Base-by-base conservation (phyloP, 2,888 invertebrate genomes). In the Labia minor region DNA sequence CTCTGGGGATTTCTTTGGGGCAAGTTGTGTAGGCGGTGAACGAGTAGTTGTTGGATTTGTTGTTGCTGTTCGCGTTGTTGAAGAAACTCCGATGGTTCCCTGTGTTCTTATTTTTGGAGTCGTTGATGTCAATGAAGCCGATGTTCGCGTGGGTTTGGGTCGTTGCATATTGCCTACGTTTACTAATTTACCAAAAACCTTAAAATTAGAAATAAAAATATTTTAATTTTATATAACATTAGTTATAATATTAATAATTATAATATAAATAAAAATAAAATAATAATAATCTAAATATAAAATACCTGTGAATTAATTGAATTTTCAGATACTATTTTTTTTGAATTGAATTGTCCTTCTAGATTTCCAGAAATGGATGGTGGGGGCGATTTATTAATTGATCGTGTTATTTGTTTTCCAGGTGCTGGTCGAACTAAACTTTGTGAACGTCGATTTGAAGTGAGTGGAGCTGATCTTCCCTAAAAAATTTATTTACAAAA, bases 151-250 rank as follows among this genome's bases (percentile, higher is more conserved):
- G 33, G 33, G 16, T 33, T n/a, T 0, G 18, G 16, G 19, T 18
- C 62, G 78, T 19, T 78, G 71, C 70, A 78, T 77, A 37, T 78
- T 79, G 6, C 78, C 78, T 1, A 79, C 75, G 70, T 78, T 80
- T 16, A 78, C 74, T 68, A 80, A 72, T 72, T 77, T 78, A 68
- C 74, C 73, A 68, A 68, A 70, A 49, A 66, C 61, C 49, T 66
- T 49, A 3, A 63, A 63, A 8, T 33, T 33, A 33, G 6, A 33
- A 33, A 33, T 8, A 33, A 33, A 33, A 33, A 33, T 33, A 6
- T 33, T 33, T 33, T 33, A 33, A 33, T 8, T 33, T 33, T 33
- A 33, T n/a, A n/a, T n/a, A n/a, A n/a, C n/a, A n/a, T n/a, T n/a
- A n/a, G n/a, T n/a, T n/a, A n/a, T n/a, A n/a, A n/a, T n/a, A n/a